Evolutionary conservation across 2,888 invertebrate species (phyloP).

Genomic region (Patella ulyssiponensis): DNA sequence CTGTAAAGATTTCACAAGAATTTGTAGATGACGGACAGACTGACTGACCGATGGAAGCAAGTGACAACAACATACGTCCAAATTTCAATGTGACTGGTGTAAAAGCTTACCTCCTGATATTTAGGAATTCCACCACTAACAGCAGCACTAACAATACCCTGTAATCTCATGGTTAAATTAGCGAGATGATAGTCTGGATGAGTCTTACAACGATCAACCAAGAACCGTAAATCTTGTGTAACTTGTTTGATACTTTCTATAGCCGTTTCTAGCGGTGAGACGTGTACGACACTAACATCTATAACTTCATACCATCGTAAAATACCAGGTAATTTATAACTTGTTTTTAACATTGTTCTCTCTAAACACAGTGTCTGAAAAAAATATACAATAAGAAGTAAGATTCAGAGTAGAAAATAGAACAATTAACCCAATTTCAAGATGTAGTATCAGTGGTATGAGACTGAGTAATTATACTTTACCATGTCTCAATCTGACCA

Average conservation of each 20-base stretch:
- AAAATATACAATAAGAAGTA: not conserved
- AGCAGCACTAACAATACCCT: conserved; percentile 67
- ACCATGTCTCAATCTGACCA: too few relatives aligned
- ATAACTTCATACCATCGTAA: conserved; percentile 77
- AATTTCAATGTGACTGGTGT: not conserved
- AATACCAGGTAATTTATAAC: conserved; percentile 66
- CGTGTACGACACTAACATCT: conserved; percentile 81
- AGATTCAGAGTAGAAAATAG: not conserved
- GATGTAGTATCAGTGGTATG: too few relatives aligned
- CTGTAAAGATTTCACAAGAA: too few relatives aligned
- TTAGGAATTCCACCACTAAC: conserved; percentile 70
- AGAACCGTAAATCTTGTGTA: conserved; percentile 75
- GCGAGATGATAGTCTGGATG: conserved; percentile 53
- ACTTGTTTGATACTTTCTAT: conserved; percentile 58
- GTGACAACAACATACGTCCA: not conserved
- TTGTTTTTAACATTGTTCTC: conserved; percentile 60
- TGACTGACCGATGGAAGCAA: not conserved
- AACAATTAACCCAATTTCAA: too few relatives aligned
- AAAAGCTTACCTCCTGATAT: conserved; percentile 65
- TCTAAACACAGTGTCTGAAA: conserved; percentile 69
- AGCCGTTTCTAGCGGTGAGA: conserved; percentile 75
- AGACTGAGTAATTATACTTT: too few relatives aligned
- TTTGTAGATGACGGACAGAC: not conserved
- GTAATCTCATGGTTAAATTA: conserved; percentile 66
- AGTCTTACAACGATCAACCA: conserved; percentile 84